Evolutionary conservation across 2,888 invertebrate species (phyloP).

Genomic region (Synergus laeviventris): DNA sequence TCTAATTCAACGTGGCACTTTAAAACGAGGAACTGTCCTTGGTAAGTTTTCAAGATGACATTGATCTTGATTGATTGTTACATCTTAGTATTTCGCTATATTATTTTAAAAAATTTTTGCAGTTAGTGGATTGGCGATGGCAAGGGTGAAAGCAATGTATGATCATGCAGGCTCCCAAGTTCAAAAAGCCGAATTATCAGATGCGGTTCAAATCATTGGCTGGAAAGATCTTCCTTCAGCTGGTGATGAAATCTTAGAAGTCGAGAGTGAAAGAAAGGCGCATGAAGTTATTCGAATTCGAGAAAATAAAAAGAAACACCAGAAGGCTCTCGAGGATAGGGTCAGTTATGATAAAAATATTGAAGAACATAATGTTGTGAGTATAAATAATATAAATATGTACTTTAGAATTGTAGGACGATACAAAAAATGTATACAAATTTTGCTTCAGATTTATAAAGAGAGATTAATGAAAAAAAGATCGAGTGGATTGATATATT

Average conservation of each 20-base stretch:
- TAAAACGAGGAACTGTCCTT: conserved; percentile 78
- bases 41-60: conserved; percentile 63
- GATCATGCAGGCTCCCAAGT: conserved; percentile 85
- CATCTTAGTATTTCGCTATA: too few species aligned
- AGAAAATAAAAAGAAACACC: conserved; percentile 78
- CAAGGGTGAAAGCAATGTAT: conserved; percentile 88
- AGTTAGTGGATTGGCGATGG: conserved; percentile 91
- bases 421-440: not conserved
- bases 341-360: conserved; percentile 82
- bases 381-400: conserved; percentile 38
- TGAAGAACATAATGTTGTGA: conserved; percentile 79
- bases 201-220: conserved; percentile 91
- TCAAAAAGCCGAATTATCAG: conserved; percentile 85
- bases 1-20: conserved; percentile 80
- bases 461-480: conserved; percentile 81
- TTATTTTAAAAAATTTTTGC: conserved; percentile 68
- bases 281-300: conserved; percentile 83
- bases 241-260: conserved; percentile 92
- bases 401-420: not conserved
- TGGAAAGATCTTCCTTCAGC: conserved; percentile 94
- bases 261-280: conserved; percentile 85
- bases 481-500: conserved; percentile 79
- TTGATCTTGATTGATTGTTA: not conserved
- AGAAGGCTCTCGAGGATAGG: conserved; percentile 81
- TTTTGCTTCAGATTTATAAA: conserved; percentile 78